Base-by-base conservation (phyloP, 2,113 vertebrate species). In the Neoarius graeffei region DNA sequence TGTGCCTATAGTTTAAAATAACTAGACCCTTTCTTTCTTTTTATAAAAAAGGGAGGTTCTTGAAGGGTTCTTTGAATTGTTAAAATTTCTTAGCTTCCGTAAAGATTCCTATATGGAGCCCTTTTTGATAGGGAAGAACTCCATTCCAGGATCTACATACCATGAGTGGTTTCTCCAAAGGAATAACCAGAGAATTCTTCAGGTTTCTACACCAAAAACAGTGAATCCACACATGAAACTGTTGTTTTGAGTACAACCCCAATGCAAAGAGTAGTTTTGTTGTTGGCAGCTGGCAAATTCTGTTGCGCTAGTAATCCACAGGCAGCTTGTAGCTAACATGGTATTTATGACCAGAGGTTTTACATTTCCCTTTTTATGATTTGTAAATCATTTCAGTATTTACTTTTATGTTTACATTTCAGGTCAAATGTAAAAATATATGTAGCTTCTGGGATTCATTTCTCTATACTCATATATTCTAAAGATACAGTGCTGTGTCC, bases 361-460 rank as follows among this genome's bases (percentile, higher is more conserved):
- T 76, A 50, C 42, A 48, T 76, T 76, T 76, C 17, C 69, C 35
- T 76, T 76, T 48, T 76, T 76, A 9, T 76, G 20, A 76, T 76
- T 76, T 76, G 71, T 74, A 52, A 76, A 76, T 76, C 48, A 23
- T 8, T 52, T 76, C 10, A 5, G 20, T 76, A 52, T 76, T 76
- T 52, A 76, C 52, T 20, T 50, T 76, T 48, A 17, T 76, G 15
- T 74, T 76, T 52, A 50, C 20, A 1, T 76, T 52, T 76, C 48
- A 50, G 42, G 48, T 25, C 73, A 76, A 52, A 76, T 25, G 8
- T 52, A 76, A 23, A 50, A 3, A 23, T 74, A 23, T 50, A 20
- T 74, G 42, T 8, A 7, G 42, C 42, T 48, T 74, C 42, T 23
- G 42, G 17, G 20, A 74, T 48, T 74, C 15, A 71, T 17, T 27